Evolutionary conservation across 2,113 vertebrate species (phyloP).

Genomic region (Thalassoma bifasciatum): DNA sequence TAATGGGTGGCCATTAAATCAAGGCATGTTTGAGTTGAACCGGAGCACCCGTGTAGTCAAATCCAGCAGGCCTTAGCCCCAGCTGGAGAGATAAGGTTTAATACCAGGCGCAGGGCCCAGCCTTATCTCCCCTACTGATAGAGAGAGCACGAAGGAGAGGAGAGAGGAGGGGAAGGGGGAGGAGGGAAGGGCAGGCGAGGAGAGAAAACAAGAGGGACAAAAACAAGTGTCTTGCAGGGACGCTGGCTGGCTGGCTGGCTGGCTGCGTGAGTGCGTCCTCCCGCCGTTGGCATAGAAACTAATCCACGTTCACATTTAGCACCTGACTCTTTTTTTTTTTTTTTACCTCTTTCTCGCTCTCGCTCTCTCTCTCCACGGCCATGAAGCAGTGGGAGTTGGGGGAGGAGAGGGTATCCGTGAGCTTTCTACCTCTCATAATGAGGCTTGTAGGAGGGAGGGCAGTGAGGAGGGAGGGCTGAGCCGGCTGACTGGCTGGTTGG

Average conservation of each 20-base stretch:
- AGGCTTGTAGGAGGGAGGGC: slow-evolving; percentile 64
- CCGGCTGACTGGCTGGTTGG: slow-evolving; percentile 45
- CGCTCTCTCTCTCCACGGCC: slow-evolving; percentile 38
- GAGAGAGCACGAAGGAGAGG: slow-evolving; percentile 60
- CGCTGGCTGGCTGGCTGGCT: slow-evolving; percentile 78
- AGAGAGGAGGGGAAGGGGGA: slow-evolving; percentile 17
- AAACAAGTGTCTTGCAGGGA: slow-evolving; percentile 82
- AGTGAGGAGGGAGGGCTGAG: slow-evolving; percentile 23
- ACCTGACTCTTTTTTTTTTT: slow-evolving; percentile 76
- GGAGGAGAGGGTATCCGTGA: slow-evolving; percentile 62
- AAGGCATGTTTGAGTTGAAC: slow-evolving; percentile 75
- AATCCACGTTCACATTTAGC: slow-evolving; percentile 85
- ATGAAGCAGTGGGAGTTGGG: slow-evolving; percentile 59
- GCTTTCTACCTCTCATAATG: slow-evolving; percentile 75
- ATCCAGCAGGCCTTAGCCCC: slow-evolving; percentile 78
- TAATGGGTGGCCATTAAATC: slow-evolving; percentile 79
- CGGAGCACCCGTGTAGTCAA: slow-evolving; percentile 66
- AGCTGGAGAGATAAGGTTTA: slow-evolving; percentile 81
- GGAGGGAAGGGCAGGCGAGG: slow-evolving; percentile 47
- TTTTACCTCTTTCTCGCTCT: slow-evolving; percentile 1
- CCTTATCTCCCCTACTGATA: slow-evolving; percentile 78
- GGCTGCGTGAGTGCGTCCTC: slow-evolving; percentile 77
- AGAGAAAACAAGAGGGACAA: slow-evolving; percentile 77
- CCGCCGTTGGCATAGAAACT: slow-evolving; percentile 85
- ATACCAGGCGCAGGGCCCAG: slow-evolving; percentile 73